phyloP scores from a whole-genome alignment of 2,797 vertebrate species.

The Sciurus carolinensis region DNA sequence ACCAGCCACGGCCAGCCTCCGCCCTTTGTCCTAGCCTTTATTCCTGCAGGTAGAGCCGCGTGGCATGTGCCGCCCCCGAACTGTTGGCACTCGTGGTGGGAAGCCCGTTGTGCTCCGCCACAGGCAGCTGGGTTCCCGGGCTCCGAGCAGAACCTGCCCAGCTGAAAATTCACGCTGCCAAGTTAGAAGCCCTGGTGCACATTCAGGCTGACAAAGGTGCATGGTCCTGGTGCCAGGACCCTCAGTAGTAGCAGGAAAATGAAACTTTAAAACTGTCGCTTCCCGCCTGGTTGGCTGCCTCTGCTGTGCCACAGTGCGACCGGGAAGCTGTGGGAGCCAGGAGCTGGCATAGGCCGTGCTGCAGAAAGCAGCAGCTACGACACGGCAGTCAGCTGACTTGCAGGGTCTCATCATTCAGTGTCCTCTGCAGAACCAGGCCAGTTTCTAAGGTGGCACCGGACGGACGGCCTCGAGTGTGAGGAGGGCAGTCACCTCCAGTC shows the following conservation, averaged over 20 bases:
- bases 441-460: conserved; percentile 87
- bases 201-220: conserved; percentile 89
- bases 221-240: conserved; percentile 88
- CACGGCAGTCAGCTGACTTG: conserved; percentile 93
- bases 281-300: conserved; percentile 89
- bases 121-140: conserved; percentile 84
- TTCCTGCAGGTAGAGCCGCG: conserved; percentile 88
- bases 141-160: conserved; percentile 87
- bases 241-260: conserved; percentile 87
- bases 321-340: conserved; percentile 90
- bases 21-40: conserved; percentile 89
- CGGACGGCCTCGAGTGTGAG: conserved; percentile 85
- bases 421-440: conserved; percentile 90
- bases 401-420: conserved; percentile 92
- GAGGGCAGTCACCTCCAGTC: background rate
- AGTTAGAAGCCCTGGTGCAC: conserved; percentile 90
- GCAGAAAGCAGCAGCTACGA: conserved; percentile 91
- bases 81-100: conserved; percentile 84
- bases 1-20: conserved; percentile 84
- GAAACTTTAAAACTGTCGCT: conserved; percentile 83
- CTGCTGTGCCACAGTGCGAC: conserved; percentile 91
- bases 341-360: conserved; percentile 91
- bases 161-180: conserved; percentile 87
- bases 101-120: conserved; percentile 86
- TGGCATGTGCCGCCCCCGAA: conserved; percentile 74